Conservation (phyloP, 2,113 vertebrate species). For the Eolophus roseicapilla region DNA sequence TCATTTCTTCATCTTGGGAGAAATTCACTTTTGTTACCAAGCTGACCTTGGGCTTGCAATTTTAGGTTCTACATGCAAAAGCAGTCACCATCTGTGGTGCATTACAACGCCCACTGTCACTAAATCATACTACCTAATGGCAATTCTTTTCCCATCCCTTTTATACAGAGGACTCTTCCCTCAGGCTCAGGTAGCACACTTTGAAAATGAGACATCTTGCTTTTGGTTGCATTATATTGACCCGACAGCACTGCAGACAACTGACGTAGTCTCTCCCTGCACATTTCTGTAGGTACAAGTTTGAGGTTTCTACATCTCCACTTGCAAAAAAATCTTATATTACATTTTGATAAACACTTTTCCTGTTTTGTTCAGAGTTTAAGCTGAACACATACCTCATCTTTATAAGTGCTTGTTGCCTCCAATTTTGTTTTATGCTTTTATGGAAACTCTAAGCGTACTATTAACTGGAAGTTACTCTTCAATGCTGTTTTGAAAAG, state of each 20-base stretch:
- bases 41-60: neutral
- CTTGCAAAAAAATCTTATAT: neutral
- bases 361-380: neutral
- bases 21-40: neutral
- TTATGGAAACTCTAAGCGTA: neutral
- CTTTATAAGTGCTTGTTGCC: neutral
- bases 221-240: neutral
- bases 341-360: neutral
- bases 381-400: neutral
- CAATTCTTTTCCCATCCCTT: neutral
- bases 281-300: neutral
- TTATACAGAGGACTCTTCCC: neutral
- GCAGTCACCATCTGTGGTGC: neutral
- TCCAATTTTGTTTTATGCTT: neutral
- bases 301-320: neutral
- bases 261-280: neutral
- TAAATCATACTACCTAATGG: fast-evolving
- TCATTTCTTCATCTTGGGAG: neutral
- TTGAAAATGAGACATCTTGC: neutral
- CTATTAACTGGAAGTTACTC: neutral
- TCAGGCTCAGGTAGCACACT: neutral
- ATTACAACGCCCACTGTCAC: too few species aligned
- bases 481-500: neutral
- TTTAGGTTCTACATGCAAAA: neutral
- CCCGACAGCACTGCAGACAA: neutral